A percentile compares a stretch with the other conserved stretches of the same genome.
phyloP scores from a whole-genome alignment of 2,797 vertebrate species.

The Silurus lanzhouensis region DNA sequence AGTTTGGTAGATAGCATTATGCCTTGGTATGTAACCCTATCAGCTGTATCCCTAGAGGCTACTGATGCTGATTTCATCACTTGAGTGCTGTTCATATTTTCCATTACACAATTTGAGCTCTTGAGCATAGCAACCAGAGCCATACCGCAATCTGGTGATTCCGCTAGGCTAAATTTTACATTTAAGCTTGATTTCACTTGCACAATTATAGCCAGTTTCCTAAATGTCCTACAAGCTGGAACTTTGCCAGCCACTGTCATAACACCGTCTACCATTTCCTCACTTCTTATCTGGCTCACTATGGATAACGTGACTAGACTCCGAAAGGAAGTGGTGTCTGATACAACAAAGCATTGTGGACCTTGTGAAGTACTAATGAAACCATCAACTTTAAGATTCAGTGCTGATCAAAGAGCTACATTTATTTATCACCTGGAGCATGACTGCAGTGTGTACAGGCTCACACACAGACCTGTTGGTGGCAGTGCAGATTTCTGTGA shows the following conservation, averaged over 20 bases:
- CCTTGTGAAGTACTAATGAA: slow-evolving; percentile 31
- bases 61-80: slow-evolving; percentile 9
- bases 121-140: background rate
- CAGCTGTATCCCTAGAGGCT: background rate
- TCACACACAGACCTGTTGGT: background rate
- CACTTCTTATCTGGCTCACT: slow-evolving; percentile 60
- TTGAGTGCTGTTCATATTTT: slow-evolving; percentile 28
- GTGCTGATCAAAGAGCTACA: slow-evolving; percentile 38
- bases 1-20: slow-evolving; percentile 35
- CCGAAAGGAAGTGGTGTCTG: slow-evolving; percentile 52
- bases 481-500: slow-evolving; percentile 9
- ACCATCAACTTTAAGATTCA: slow-evolving; percentile 13
- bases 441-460: background rate
- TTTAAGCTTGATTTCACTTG: slow-evolving; percentile 20
- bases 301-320: slow-evolving; percentile 43
- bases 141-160: background rate
- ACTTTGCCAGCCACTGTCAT: slow-evolving; percentile 30
- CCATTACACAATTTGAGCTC: background rate
- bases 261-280: slow-evolving; percentile 55
- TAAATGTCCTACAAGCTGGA: slow-evolving; percentile 27
- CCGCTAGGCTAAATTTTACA: background rate
- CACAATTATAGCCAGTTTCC: background rate
- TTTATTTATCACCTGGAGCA: slow-evolving; percentile 16
- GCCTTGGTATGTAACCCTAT: background rate
- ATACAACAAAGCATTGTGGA: slow-evolving; percentile 13